Evolutionary conservation across 1,140 invertebrate species (phyloP), one percentile per base, ranked within the genome.

Genomic region (Schlechtendalia chinensis): DNA sequence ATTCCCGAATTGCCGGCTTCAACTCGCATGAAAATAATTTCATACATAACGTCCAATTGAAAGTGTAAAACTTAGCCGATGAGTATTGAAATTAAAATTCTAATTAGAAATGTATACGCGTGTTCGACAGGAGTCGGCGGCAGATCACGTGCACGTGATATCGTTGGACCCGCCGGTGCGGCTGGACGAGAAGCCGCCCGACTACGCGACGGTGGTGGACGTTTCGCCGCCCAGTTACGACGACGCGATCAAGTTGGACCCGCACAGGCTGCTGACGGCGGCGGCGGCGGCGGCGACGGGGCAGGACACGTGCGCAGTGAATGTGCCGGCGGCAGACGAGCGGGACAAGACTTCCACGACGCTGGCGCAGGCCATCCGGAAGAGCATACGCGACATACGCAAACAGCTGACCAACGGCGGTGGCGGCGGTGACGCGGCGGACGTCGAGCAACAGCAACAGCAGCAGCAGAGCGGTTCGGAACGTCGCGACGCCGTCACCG

Each of bases 171-270:
- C 87, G 69, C 86, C 87, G 82, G 85, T 87, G 47, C 86, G 87
- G 74, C 86, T 87, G 83, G 85, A 87, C 47, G 90, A 90, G 82
- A 92, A 92, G 84, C 91, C 91, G 29, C 91, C 91, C 29, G 91
- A 92, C 83, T 92, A 92, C 84, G 90, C 92, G 82, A 88, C 89
- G 0, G 90, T 92, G 39, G 89, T 90, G 4, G 90, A 90, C 22
- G 69, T 82, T 22, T 91, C 91, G 56, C 91, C 91, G 58, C 91
- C 91, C 1, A 90, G 89, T 39, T 92, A 92, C 84, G 91, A 92
- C 82, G 91, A 92, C 83, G 91, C 91, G 17, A 91, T 92, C 83
- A 91, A 91, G 84, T 85, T 92, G 79, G 89, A 89, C 86, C 91
- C 91, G 47, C 61, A 79, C 17, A 22, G 80, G 22, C 19, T 63